Conservation (phyloP, 2,113 vertebrate genomes). For the Nothoprocta perdicaria region DNA sequence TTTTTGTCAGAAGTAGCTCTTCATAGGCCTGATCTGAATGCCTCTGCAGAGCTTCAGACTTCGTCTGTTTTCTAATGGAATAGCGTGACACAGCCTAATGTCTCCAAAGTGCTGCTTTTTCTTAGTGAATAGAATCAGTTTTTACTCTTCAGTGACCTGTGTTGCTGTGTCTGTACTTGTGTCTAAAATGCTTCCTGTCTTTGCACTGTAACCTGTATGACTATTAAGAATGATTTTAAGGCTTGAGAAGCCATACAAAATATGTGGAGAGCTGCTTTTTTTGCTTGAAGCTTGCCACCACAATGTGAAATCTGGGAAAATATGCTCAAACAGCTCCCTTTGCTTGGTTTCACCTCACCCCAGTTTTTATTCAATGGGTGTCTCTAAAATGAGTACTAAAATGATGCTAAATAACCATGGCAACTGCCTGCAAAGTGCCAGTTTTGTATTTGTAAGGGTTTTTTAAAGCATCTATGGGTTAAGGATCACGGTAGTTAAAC, state of each 20-base stretch:
- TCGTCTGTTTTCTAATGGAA: slow-evolving; percentile 40
- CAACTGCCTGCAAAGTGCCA: background rate
- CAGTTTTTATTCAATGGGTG: background rate
- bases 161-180: slow-evolving; percentile 11
- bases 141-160: slow-evolving; percentile 56
- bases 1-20: slow-evolving; percentile 57
- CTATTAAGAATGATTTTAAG: slow-evolving; percentile 10
- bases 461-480: background rate
- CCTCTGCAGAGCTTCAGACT: background rate
- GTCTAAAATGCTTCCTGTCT: slow-evolving; percentile 26
- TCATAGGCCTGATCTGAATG: slow-evolving; percentile 27
- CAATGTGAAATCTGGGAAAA: background rate
- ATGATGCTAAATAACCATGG: background rate
- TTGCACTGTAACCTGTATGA: slow-evolving; percentile 8
- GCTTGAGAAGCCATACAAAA: slow-evolving; percentile 20
- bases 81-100: background rate
- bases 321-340: background rate
- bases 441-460: background rate
- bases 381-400: background rate
- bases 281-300: background rate
- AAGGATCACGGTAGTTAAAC: background rate
- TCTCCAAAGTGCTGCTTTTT: slow-evolving; percentile 13
- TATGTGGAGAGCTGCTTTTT: background rate
- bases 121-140: slow-evolving; percentile 39
- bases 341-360: background rate